Conservation (phyloP, 1,140 invertebrate genomes). For the Conus betulinus region DNA sequence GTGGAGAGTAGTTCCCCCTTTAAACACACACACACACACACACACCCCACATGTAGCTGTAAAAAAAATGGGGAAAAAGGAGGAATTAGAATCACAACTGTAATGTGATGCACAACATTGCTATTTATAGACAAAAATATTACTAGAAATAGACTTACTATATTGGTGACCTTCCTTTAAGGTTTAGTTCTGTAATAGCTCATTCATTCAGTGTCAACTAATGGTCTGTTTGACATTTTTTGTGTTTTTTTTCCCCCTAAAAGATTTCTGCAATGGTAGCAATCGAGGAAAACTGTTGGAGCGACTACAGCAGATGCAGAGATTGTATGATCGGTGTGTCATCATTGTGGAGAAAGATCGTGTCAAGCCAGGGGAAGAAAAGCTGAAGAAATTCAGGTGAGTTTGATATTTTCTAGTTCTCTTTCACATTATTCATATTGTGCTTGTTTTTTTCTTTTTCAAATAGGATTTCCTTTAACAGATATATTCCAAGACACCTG, state of each 20-base stretch:
- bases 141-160: too few species aligned
- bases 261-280: constrained; percentile 62
- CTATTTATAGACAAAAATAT: too few species aligned
- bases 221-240: neutral
- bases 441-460: neutral
- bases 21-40: neutral
- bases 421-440: too few species aligned
- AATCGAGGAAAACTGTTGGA: constrained; percentile 62
- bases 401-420: neutral
- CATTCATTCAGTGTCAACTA: too few species aligned
- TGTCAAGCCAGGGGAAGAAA: constrained; percentile 57
- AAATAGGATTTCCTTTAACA: neutral
- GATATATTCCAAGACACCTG: too few species aligned
- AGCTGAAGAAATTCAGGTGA: constrained; percentile 37
- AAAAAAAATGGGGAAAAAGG: too few species aligned
- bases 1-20: too few species aligned
- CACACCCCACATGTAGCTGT: too few species aligned
- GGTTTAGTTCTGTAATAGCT: too few species aligned
- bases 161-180: too few species aligned
- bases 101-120: too few species aligned
- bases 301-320: constrained; percentile 58
- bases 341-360: constrained; percentile 68
- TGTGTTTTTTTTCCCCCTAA: neutral
- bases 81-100: too few species aligned
- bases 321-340: constrained; percentile 63